Evolutionary conservation across 2,888 invertebrate genomes (phyloP).

Genomic region (Nemapogon koenigi): DNA sequence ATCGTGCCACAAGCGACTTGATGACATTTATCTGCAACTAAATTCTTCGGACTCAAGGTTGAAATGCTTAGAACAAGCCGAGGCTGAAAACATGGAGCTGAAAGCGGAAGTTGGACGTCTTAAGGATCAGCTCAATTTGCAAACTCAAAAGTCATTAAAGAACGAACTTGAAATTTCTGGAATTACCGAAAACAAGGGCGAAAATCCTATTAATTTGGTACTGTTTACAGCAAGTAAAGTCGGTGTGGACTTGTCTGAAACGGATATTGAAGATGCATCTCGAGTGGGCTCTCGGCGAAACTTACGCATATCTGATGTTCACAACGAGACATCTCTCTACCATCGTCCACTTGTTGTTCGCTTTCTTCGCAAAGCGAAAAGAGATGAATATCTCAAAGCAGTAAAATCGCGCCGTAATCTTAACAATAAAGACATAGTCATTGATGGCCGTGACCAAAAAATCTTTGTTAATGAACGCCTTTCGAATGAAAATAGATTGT

Average conservation of each 20-base stretch:
- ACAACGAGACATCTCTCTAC: conserved; percentile 4
- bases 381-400: conserved; percentile 18
- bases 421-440: conserved; percentile 1
- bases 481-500: conserved; percentile 9
- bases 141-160: conserved; percentile 13
- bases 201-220: conserved; percentile 16
- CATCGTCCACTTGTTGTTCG: conserved; percentile 18
- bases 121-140: conserved; percentile 13
- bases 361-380: conserved; percentile 14
- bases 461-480: conserved; percentile 11
- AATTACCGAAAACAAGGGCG: conserved; percentile 14
- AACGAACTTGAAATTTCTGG: conserved; percentile 18
- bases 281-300: conserved; percentile 13
- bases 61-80: background rate
- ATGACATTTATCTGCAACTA: background rate
- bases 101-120: conserved; percentile 10
- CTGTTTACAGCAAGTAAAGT: conserved; percentile 13
- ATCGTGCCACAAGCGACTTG: background rate
- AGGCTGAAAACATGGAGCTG: conserved; percentile 3
- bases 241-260: conserved; percentile 15
- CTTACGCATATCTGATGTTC: background rate
- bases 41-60: background rate
- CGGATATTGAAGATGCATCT: conserved; percentile 16
- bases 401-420: conserved; percentile 13
- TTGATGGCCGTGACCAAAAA: background rate